Conservation (phyloP, 2,888 invertebrate species). For the Bombylius discolor region DNA sequence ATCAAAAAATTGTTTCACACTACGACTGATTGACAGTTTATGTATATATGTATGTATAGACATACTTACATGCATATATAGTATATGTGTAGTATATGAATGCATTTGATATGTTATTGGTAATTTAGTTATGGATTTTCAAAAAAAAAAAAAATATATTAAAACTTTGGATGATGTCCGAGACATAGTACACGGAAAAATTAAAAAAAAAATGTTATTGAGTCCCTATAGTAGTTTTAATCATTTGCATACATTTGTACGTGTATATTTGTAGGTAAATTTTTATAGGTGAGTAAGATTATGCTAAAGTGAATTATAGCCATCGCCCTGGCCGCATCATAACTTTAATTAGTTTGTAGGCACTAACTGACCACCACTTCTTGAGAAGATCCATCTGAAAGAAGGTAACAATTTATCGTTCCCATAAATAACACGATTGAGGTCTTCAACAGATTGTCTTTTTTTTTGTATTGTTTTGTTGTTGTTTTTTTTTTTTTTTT, state of each 20-base stretch:
- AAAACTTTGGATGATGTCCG: not conserved
- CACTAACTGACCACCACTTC: slow-evolving; percentile 4
- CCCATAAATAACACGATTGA: slow-evolving; percentile 14
- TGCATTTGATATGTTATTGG: too few species aligned
- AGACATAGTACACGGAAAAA: not conserved
- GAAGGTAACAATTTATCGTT: slow-evolving; percentile 15
- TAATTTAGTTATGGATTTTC: too few species aligned
- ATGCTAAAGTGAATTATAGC: slow-evolving; percentile 8
- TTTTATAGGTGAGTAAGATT: not conserved
- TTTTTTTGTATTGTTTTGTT: not conserved
- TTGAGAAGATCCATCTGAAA: slow-evolving; percentile 1
- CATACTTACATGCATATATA: not conserved
- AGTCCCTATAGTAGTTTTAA: too few species aligned
- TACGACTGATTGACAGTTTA: not conserved
- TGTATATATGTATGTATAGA: not conserved
- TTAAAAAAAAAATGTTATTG: too few species aligned
- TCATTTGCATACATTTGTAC: not conserved
- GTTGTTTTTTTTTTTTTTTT: too few species aligned
- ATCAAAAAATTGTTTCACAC: slow-evolving; percentile 1
- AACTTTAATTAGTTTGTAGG: slow-evolving; percentile 10
- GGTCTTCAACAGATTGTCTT: slow-evolving; percentile 4
- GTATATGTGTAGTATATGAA: not conserved
- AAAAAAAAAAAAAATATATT: too few species aligned
- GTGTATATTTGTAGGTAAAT: not conserved
- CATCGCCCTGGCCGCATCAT: slow-evolving; percentile 8